Evolutionary conservation across 1,140 invertebrate genomes (phyloP).

Genomic region (Drosophila nikananu): DNA sequence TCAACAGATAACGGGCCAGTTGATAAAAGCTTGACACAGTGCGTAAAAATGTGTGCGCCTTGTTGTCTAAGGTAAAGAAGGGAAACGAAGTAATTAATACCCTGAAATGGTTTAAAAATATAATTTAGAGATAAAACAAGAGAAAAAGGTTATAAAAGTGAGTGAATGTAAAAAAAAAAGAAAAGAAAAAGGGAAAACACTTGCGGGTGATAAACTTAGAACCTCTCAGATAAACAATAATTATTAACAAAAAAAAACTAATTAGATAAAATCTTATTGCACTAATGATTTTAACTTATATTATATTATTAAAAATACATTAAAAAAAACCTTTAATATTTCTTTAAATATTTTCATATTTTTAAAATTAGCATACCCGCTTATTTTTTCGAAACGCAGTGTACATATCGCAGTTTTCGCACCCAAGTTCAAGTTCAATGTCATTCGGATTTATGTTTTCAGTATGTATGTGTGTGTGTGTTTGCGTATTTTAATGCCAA

Average conservation of each 20-base stretch:
- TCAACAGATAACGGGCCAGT: conserved; percentile 60
- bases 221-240: no score
- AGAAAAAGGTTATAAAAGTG: no score
- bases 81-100: conserved; percentile 1
- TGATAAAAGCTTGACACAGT: conserved; percentile 52
- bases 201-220: no score
- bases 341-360: neutral
- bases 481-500: conserved; percentile 43
- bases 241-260: no score
- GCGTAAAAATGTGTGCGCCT: conserved; percentile 18
- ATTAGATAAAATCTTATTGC: no score
- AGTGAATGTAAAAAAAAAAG: no score
- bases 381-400: conserved; percentile 22
- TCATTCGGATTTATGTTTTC: conserved; percentile 41
- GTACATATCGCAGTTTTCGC: conserved; percentile 29
- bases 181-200: no score
- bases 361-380: conserved; percentile 1
- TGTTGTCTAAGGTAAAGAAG: neutral
- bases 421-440: conserved; percentile 80
- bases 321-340: no score
- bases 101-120: neutral
- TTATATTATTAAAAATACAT: no score
- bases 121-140: neutral
- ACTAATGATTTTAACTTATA: no score
- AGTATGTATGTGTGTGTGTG: neutral